phyloP scores from a whole-genome alignment of 2,797 vertebrate genomes.

The Microchirus variegatus region DNA sequence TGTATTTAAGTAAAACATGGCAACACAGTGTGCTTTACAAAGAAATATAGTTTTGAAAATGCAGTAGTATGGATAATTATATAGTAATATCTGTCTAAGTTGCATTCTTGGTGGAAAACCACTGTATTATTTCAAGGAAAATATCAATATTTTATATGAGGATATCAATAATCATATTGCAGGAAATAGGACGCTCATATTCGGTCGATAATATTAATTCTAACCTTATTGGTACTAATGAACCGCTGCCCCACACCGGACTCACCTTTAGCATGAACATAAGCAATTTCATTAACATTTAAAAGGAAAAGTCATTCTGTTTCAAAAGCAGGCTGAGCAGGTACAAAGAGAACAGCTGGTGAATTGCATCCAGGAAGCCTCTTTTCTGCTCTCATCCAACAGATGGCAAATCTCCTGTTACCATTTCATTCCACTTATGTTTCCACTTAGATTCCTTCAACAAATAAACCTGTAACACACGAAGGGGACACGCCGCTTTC shows the following conservation, averaged over 20 bases:
- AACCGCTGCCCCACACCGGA: slow-evolving; percentile 8
- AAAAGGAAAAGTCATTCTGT: slow-evolving; percentile 20
- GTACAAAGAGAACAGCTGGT: slow-evolving; percentile 71
- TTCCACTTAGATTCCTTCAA: slow-evolving; percentile 56
- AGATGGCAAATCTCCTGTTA: slow-evolving; percentile 76
- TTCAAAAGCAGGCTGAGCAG: slow-evolving; percentile 51
- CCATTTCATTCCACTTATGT: slow-evolving; percentile 67
- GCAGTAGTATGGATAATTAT: too few species aligned
- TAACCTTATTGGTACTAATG: not conserved
- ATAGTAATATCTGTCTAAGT: too few species aligned
- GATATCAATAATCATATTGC: too few species aligned
- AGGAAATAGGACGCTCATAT: too few species aligned
- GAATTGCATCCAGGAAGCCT: slow-evolving; percentile 67
- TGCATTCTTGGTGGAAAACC: too few species aligned
- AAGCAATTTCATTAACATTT: slow-evolving; percentile 36
- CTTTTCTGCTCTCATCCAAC: slow-evolving; percentile 52
- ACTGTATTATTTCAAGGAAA: too few species aligned
- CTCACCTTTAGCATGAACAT: slow-evolving; percentile 34
- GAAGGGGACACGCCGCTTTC: slow-evolving; percentile 6
- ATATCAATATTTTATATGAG: too few species aligned
- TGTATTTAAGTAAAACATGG: too few species aligned
- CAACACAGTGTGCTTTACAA: too few species aligned
- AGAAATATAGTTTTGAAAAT: too few species aligned
- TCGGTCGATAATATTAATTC: too few species aligned
- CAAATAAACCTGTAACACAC: slow-evolving; percentile 60